Evolutionary conservation across 2,888 invertebrate genomes (phyloP).

Genomic region (Meganola albula): DNA sequence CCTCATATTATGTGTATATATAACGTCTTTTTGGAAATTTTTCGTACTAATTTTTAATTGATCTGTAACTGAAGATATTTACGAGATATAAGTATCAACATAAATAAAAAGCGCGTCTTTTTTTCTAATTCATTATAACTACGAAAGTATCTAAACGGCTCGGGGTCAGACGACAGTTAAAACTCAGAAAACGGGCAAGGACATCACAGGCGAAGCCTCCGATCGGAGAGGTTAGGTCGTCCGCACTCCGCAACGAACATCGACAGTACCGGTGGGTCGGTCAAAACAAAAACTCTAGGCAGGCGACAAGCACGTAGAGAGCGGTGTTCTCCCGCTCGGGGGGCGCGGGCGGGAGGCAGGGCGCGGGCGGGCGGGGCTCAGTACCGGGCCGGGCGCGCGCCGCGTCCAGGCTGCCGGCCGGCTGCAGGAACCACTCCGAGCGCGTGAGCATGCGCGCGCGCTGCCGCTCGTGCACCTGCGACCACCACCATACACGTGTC

Average conservation of each 20-base stretch:
- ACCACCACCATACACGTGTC: slow-evolving; percentile 33
- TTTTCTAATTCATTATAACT: too few relatives aligned
- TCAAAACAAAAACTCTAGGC: slow-evolving; percentile 76
- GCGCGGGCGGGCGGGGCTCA: slow-evolving; percentile 34
- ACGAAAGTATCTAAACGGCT: too few relatives aligned
- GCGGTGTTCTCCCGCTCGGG: slow-evolving; percentile 61
- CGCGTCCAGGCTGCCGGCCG: slow-evolving; percentile 76
- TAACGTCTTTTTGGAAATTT: too few relatives aligned
- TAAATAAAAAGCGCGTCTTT: too few relatives aligned
- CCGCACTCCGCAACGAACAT: slow-evolving; percentile 66
- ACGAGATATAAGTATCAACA: too few relatives aligned
- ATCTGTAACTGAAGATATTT: too few relatives aligned
- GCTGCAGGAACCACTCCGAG: slow-evolving; percentile 97
- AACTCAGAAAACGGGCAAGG: too few relatives aligned
- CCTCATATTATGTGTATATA: too few relatives aligned
- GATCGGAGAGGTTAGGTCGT: slow-evolving; percentile 49
- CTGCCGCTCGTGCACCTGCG: slow-evolving; percentile 96
- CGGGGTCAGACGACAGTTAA: too few relatives aligned
- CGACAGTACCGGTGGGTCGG: slow-evolving; percentile 66
- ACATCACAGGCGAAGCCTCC: slow-evolving; percentile 46
- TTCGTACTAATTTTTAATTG: too few relatives aligned
- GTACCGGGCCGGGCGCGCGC: slow-evolving; percentile 64
- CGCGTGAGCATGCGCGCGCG: slow-evolving; percentile 97
- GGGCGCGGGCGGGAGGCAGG: slow-evolving; percentile 34
- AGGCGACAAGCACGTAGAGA: slow-evolving; percentile 75